Evolutionary conservation across 2,888 invertebrate genomes (phyloP).

Genomic region (Andrena chrysosceles): DNA sequence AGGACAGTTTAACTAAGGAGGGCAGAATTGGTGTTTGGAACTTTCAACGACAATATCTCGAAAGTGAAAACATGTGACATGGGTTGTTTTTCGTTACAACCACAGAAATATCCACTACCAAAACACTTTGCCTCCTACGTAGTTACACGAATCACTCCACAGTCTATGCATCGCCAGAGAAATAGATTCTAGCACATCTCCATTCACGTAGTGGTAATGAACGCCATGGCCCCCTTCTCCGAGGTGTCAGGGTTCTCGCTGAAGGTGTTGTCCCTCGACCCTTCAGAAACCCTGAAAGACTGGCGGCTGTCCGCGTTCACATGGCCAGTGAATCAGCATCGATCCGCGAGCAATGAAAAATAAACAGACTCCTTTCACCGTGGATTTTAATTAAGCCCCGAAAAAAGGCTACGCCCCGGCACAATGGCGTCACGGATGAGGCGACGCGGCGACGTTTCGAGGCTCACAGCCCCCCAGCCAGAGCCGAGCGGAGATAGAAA

Average conservation of each 20-base stretch:
- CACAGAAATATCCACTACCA: no score
- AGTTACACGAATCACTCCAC: no score
- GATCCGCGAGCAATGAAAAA: slow-evolving; percentile 48
- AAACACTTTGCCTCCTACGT: no score
- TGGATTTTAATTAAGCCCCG: slow-evolving; percentile 57
- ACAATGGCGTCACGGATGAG: slow-evolving; percentile 43
- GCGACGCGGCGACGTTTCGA: neutral
- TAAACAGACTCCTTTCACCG: slow-evolving; percentile 42
- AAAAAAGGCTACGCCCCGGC: slow-evolving; percentile 21
- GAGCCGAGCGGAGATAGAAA: slow-evolving; percentile 18
- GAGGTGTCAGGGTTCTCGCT: neutral
- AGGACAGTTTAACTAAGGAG: no score
- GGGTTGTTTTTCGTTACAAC: no score
- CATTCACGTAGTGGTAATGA: no score
- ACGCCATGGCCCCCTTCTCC: no score
- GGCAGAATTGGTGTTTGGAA: no score
- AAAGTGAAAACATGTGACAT: no score
- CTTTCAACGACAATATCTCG: no score
- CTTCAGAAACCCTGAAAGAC: neutral
- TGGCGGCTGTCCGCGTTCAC: neutral
- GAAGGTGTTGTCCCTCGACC: neutral
- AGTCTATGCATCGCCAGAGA: no score
- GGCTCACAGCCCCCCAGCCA: neutral
- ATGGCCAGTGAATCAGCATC: slow-evolving; percentile 29
- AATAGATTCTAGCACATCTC: no score